Base-by-base conservation (phyloP, 2,797 vertebrate species). In the Microctenopoma steveboyesi region DNA sequence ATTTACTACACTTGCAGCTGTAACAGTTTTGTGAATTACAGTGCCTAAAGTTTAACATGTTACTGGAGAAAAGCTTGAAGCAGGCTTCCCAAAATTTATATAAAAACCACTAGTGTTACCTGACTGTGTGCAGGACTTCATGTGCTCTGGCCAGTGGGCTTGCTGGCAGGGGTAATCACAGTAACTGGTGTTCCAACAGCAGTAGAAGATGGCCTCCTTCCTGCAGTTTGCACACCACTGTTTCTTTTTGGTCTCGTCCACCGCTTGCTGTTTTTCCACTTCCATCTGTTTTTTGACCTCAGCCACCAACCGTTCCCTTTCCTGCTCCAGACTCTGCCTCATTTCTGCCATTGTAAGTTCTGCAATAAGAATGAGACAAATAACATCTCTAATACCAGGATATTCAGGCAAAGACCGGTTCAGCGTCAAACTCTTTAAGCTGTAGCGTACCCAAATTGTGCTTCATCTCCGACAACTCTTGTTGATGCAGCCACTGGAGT, bases 271-370 rank as follows among this genome's bases (percentile, higher is more conserved):
- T 84, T 97, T 98, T 84, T 99, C 97, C 69, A 95, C 54, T 84
- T 99, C 98, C 68, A 92, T 95, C 90, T 98, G 97, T 83, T 98
- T 99, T 86, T 96, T 98, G 70, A 99, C 97, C 91, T 99, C 98
- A 0, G 96, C 95, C 2, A 99, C 95, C 84, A 98, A 88, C 25
- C 97, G 94, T 68, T 99, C 98, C 5, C 95, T 88, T 68, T 99
- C 98, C 90, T 99, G 98, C 85, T 98, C 98, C 76, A 99, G 93
- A 89, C 97, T 99, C 92, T 99, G 98, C 22, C 98, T 94, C 98
- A 99, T 99, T 90, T 99, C 98, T 0, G 97, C 98, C 98, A 99
- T 99, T n/a, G 98, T 99, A 85, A 99, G 90, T 64, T 99, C 98
- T 99, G 72, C n/a, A 52, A 59, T 64, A 33, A 8, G 47, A 56